Base-by-base conservation (phyloP, 2,888 invertebrate genomes). In the Phengaris arion region DNA sequence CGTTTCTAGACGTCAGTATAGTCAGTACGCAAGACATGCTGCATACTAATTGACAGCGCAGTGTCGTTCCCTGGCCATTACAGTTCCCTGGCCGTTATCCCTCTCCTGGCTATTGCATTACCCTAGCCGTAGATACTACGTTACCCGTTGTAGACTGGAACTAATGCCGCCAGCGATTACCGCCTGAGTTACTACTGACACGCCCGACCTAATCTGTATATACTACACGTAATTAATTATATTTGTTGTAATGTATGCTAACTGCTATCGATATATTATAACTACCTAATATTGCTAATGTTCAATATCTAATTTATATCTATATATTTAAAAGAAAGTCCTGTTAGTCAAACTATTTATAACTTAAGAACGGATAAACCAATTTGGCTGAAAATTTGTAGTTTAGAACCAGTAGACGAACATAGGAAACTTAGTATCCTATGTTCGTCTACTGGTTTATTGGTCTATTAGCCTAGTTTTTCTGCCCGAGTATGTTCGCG, bases 121-220 rank as follows among this genome's bases (percentile, higher is more conserved):
- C 70, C 70, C 13, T 52, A 52, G 70, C 51, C n/a, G 22, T 22
- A 48, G 35, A n/a, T 15, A 48, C 1, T 69, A 22, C 70, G 35
- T 52, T 70, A 52, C 52, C 15, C 12, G 22, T 48, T 52, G 70
- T 48, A 48, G 15, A 15, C 15, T 35, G 22, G 64, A 64, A 64
- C 7, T 69, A 69, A 48, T 69, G 15, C 70, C 52, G 22, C 52
- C 48, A 22, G 70, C 70, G 70, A 70, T 70, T 70, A 70, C 15
- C 22, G 35, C 13, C 70, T 52, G 70, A 51, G n/a, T 15, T 69
- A 48, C n/a, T 52, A 51, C 51, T 52, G 70, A 52, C 70, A 52
- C 70, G 52, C 22, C 70, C n/a, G 12, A 70, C n/a, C 22, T 70
- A 51, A 70, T 70, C 70, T 22, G 51, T 9, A 70, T 22, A 5